A percentile compares a stretch with the other conserved stretches of the same genome.
phyloP scores from a whole-genome alignment of 2,888 invertebrate genomes.

The Syritta pipiens region DNA sequence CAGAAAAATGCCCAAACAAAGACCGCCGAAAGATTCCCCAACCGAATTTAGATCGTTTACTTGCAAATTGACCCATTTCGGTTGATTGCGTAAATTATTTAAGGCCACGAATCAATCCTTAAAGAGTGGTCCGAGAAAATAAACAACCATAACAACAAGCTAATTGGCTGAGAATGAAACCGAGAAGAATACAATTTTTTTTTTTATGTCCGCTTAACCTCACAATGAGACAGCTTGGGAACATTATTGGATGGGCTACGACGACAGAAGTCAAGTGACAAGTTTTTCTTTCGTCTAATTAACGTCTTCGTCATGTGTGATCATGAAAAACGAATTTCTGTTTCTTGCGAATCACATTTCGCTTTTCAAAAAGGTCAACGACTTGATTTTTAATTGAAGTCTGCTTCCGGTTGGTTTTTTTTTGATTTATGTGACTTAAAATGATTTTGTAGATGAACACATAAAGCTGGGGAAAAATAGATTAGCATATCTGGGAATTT shows the following conservation, averaged over 20 bases:
- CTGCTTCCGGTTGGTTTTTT: conserved; percentile 2
- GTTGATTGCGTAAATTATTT: conserved; percentile 37
- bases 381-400: neutral
- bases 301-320: too few relatives aligned
- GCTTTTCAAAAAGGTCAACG: conserved; percentile 1
- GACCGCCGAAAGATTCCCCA: neutral
- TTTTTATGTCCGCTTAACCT: neutral
- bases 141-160: conserved; percentile 17
- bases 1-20: neutral
- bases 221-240: neutral
- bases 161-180: conserved; percentile 37
- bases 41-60: conserved; percentile 26
- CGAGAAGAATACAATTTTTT: neutral
- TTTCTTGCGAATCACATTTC: neutral
- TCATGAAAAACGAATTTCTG: too few relatives aligned
- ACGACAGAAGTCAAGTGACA: too few relatives aligned
- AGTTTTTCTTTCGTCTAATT: too few relatives aligned
- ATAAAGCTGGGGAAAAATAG: too few relatives aligned
- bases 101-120: conserved; percentile 30
- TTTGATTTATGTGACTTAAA: too few relatives aligned
- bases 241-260: neutral
- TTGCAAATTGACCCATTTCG: conserved; percentile 40
- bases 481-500: too few relatives aligned
- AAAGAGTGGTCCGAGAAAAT: neutral
- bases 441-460: too few relatives aligned